phyloP scores from a whole-genome alignment of 2,888 invertebrate genomes.

The Drosophila austrosaltans region DNA sequence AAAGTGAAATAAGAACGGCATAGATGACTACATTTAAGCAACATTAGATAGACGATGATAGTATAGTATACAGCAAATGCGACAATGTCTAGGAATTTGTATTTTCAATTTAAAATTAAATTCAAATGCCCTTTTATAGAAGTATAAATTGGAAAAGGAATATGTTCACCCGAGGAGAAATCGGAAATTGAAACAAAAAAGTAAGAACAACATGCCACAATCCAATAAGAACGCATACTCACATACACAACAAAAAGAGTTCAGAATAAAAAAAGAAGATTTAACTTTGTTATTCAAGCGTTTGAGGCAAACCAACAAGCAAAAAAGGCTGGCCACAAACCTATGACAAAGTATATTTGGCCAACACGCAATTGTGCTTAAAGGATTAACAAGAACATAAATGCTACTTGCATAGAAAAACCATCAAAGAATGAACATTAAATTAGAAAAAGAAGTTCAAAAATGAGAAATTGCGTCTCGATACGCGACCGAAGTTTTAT shows the following conservation, averaged over 20 bases:
- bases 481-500: constrained; percentile 46
- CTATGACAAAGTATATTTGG: constrained; percentile 2
- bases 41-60: constrained; percentile 34
- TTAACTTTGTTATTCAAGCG: constrained; percentile 34
- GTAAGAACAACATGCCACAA: background rate
- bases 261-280: constrained; percentile 35
- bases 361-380: constrained; percentile 60
- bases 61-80: constrained; percentile 44
- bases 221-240: background rate
- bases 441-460: constrained; percentile 3
- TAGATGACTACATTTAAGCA: constrained; percentile 56
- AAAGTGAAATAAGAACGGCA: constrained; percentile 34
- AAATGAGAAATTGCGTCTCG: constrained; percentile 17
- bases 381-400: constrained; percentile 51
- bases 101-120: constrained; percentile 2
- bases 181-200: constrained; percentile 6
- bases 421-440: constrained; percentile 13
- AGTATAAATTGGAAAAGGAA: constrained; percentile 14
- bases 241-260: constrained; percentile 12
- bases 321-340: constrained; percentile 17
- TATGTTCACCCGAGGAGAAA: constrained; percentile 18
- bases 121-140: constrained; percentile 12
- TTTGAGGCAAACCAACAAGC: constrained; percentile 40
- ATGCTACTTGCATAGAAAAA: constrained; percentile 28
- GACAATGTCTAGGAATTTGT: constrained; percentile 20